Conservation (phyloP, 2,888 invertebrate genomes). For the Epinotia bilunana region DNA sequence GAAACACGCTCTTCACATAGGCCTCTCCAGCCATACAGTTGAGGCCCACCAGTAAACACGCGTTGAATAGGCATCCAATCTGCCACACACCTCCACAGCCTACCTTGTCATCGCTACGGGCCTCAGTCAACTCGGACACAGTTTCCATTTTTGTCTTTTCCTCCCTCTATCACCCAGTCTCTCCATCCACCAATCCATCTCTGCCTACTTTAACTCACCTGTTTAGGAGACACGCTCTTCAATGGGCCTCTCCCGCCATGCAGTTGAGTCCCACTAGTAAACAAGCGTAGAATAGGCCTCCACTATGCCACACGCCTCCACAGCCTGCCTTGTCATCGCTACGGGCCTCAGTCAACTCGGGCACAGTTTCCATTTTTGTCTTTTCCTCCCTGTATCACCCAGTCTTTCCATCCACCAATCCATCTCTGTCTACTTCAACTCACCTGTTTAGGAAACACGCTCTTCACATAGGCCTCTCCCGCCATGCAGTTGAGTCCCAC, state of each 20-base stretch:
- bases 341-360: constrained; percentile 41
- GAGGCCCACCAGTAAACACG: constrained; percentile 88
- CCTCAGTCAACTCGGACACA: too few relatives aligned
- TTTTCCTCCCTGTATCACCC: too few relatives aligned
- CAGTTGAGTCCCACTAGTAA: constrained; percentile 88
- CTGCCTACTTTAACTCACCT: constrained; percentile 74
- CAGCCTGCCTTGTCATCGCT: constrained; percentile 76
- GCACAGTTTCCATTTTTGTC: too few relatives aligned
- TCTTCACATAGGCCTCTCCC: constrained; percentile 88
- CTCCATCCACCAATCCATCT: neutral
- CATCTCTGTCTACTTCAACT: constrained; percentile 51
- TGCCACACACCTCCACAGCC: constrained; percentile 74
- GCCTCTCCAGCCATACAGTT: constrained; percentile 87
- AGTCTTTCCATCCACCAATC: neutral
- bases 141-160: too few relatives aligned
- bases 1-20: constrained; percentile 88
- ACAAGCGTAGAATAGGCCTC: constrained; percentile 87
- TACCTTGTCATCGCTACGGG: constrained; percentile 67
- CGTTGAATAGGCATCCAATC: constrained; percentile 85
- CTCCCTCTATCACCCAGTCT: too few relatives aligned
- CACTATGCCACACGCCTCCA: constrained; percentile 70
- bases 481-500: constrained; percentile 87
- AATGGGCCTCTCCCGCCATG: constrained; percentile 87
- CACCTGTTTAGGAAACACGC: constrained; percentile 87
- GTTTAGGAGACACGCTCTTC: constrained; percentile 87